Evolutionary conservation across 2,113 vertebrate genomes (phyloP), one percentile per base, ranked within the genome.

Genomic region (Pedetes capensis): DNA sequence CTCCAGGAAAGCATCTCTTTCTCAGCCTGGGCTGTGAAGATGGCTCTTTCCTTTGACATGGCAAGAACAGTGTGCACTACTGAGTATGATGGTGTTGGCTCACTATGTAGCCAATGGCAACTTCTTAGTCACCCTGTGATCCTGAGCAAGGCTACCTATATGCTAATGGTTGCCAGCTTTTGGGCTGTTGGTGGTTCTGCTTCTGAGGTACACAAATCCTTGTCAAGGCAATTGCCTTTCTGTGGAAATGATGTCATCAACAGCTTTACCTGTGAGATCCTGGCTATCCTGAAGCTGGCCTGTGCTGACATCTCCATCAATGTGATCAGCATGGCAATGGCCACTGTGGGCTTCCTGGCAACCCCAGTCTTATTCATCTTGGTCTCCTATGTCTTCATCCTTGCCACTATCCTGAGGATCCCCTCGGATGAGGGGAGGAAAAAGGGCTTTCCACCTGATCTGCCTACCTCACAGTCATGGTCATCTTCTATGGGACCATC

Each of bases 371-470:
- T 89, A 4, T 69, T 90, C 81, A 90, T 96, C 51, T 80, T 12
- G 49, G 5, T 94, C 76, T 96, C 89, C 2, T 94, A 93, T 7
- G 8, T 97, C 0, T 81, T 96, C 47, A 94, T 97, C 39, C 32
- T 91, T 0, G 9, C n/a, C 4, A 64, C 96, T 61, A 96, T 97
- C 81, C 80, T 96, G 42, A 92, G 69, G 69, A 96, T 96, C 55
- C 88, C 91, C 32, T 97, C 88, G 6, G 49, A 59, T 4, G 88
- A 66, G 51, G 51, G 51, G 8, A 51, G 51, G 14, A 10, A 5
- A 51, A 97, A 95, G 61, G 68, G 79, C 42, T 96, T 97, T n/a
- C 74, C 1, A 95, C 87, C 53, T 97, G 95, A 74, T 96, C 79
- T 81, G 66, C 96, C 47, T 87, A 96, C 78, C n/a, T 97, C 27